Evolutionary conservation across 2,888 invertebrate species (phyloP), one percentile per base, ranked within the genome.

Genomic region (Oligia fasciuncula): DNA sequence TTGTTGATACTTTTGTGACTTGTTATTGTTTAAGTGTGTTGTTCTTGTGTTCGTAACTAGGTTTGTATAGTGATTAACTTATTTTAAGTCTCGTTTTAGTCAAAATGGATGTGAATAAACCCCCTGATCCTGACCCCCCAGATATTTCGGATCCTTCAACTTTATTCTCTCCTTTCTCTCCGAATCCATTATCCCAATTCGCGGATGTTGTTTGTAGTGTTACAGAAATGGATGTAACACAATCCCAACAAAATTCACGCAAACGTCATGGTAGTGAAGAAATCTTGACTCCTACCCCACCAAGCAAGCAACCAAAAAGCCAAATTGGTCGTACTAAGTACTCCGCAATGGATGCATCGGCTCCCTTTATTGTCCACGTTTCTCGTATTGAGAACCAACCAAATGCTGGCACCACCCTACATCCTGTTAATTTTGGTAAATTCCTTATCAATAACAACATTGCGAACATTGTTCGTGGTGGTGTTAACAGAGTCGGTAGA

Each of bases 1-100:
- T 67, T 67, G 40, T 43, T 40, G 43, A 67, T 67, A 46, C 67
- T 67, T 46, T 46, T 14, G n/a, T 67, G 46, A 67, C 46, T 67
- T 46, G n/a, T 17, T 43, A n/a, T 67, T 6, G 8, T 43, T 3
- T 60, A 17, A 67, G n/a, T 43, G 43, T n/a, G 14, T 9, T 17
- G 46, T 17, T 9, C n/a, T 46, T 29, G 46, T 69, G 17, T 46
- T 67, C 67, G 43, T 67, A 29, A n/a, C 14, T 4, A 67, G 67
- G 43, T 67, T 68, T 17, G 49, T 69, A 29, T 19, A 19, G 49
- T 69, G 19, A 11, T 69, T 49, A 29, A 49, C 17, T 29, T 9
- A 19, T 19, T 49, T 19, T 49, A 19, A 19, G 19, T 11, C 29
- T 19, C n/a, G 4, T 49, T 49, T 68, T 49, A 19, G 11, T 17